Base-by-base conservation (phyloP, 23 tunicate species). In the Botrylloides violaceus region DNA sequence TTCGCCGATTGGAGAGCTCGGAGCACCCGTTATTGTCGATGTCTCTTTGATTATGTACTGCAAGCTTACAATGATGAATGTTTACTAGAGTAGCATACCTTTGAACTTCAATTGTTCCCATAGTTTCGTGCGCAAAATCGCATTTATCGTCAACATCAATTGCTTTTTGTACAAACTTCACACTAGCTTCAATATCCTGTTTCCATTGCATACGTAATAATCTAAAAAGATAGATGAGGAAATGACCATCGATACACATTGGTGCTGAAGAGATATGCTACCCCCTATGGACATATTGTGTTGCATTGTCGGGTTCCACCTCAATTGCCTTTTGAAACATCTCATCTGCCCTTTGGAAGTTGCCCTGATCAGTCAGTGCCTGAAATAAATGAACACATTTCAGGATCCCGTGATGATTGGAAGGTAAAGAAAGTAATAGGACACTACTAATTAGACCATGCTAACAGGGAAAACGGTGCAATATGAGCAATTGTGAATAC, bases 91-190 rank as follows among this genome's bases (percentile, higher is more conserved):
- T n/a, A n/a, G 19, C 75, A 2, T 37, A 88, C 96, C 84, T 68
- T 50, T 88, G 96, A 20, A 82, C 84, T 77, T 79, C 96, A 49
- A 88, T 88, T 25, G 96, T 88, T 20, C 85, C 96, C 84, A 88
- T 79, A 0, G 84, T 88, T 35, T 88, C 96, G 66, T 88, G 96
- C 57, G 96, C 96, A 50, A 88, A 88, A 48, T 88, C 96, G 58
- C 96, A 88, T 72, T 82, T 78, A 7, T 35, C 72, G 58, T 88
- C 96, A 3, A 88, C 55, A 77, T 88, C 84, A n/a, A 88, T 55
- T 29, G 88, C 96, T 77, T 79, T 65, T 2, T 57, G 4, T 3
- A 88, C 77, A 9, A 88, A 34, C 25, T 47, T 62, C 30, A 81
- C 75, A 6, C 91, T 86, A 57, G 28, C 66, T 58, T 88, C 88